Base-by-base conservation (phyloP, 30 jellyfish, hydroid and myxozoan genomes). In the Cassiopea xamachana region DNA sequence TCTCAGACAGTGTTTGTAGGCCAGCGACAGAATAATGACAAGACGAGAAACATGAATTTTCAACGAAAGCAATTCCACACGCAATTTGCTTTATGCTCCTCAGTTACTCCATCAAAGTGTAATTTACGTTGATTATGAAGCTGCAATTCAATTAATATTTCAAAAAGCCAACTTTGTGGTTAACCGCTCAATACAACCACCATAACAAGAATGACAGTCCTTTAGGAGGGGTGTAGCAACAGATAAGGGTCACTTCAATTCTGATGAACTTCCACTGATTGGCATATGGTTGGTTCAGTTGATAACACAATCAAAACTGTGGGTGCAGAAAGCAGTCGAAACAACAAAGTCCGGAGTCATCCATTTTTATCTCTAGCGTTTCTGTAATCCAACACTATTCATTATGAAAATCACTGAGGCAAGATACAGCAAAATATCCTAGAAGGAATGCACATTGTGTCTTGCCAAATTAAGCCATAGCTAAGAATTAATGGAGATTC, bases 121-220 rank as follows among this genome's bases (percentile, higher is more conserved):
- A 78, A 78, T 78, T 60, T 50, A 75, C 71, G 46, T 78, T 16
- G 55, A 71, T 43, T 43, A 71, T 12, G 50, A 48, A 78, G 87
- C 75, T 6, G 70, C 27, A 45, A 45, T 68, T 82, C 71, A 44
- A 82, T 82, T 67, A 67, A 64, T 67, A 82, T 82, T 82, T 82
- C 15, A 82, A 82, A 69, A 71, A 67, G 82, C 81, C 58, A 60
- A 46, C 62, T 48, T 39, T 67, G 90, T 46, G 90, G 90, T 67
- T 69, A 19, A 18, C 48, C 70, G 43, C 39, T 50, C 67, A 64
- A 64, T 55, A 82, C 82, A 80, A 82, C 90, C 90, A 82, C 90
- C 90, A 82, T 44, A 69, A 60, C 74, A 16, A 39, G 67, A 59
- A 44, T 59, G 69, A 39, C 82, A 82, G 47, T 62, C 68, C 48